Percentiles rank a stretch among this genome's conserved stretches.
phyloP scores from a whole-genome alignment of 2,888 invertebrate species.

The Rhaphigaster nebulosa region DNA sequence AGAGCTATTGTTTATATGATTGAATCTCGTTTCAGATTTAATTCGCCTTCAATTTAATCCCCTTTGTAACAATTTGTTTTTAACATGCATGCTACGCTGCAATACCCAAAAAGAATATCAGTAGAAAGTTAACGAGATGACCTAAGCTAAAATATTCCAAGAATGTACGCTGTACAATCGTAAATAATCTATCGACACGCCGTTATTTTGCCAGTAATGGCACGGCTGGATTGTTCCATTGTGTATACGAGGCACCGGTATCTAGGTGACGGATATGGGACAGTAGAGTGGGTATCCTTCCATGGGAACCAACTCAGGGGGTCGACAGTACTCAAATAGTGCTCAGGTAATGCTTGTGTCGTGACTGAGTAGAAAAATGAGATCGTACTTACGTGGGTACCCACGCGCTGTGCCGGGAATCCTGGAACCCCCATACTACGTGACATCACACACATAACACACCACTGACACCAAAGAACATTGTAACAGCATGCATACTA shows the following conservation, averaged over 20 bases:
- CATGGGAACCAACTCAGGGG: not conserved
- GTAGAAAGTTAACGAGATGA: not conserved
- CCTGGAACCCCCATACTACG: too few relatives aligned
- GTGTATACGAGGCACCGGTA: not conserved
- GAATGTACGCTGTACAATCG: not conserved
- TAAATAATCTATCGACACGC: not conserved
- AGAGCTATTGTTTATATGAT: too few relatives aligned
- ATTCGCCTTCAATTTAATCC: not conserved
- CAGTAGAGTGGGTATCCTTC: not conserved
- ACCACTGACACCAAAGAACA: too few relatives aligned
- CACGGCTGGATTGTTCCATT: not conserved
- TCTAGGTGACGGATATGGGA: conserved; percentile 17
- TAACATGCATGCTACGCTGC: not conserved
- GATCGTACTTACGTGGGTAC: too few relatives aligned
- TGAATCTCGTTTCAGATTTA: not conserved
- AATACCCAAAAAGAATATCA: not conserved
- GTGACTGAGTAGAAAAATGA: not conserved
- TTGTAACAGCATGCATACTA: too few relatives aligned
- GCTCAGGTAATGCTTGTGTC: too few relatives aligned
- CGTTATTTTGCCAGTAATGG: conserved; percentile 15
- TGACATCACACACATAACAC: too few relatives aligned
- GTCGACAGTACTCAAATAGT: too few relatives aligned
- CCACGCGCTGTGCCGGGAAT: too few relatives aligned
- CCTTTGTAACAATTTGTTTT: not conserved
- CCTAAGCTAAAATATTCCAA: not conserved